These are phyloP conservation scores for Sylvietta virens DNA, from an alignment of 2,113 vertebrate genomes.

Conservation along the genomic window DNA sequence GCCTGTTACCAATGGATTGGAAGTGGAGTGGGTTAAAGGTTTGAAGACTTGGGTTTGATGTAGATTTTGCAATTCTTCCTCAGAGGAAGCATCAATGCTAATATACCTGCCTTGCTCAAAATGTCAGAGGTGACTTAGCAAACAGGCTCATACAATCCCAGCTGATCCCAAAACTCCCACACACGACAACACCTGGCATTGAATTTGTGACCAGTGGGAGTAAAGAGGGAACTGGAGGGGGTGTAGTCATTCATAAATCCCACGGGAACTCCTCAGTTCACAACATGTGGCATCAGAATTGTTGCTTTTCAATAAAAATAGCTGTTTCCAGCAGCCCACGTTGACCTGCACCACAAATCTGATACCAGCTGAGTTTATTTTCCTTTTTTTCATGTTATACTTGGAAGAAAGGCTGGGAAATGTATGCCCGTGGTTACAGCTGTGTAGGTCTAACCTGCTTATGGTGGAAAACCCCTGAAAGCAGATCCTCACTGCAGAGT, in stretches of 20 bases:
- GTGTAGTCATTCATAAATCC: neutral
- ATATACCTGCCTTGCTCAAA: neutral
- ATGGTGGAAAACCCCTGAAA: neutral
- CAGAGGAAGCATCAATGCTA: neutral
- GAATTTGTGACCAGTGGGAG: neutral
- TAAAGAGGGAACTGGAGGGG: neutral
- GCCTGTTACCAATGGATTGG: neutral
- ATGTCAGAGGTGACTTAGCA: neutral
- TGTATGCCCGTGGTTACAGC: neutral
- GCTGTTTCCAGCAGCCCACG: neutral
- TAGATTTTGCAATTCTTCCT: neutral
- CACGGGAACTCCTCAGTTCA: neutral
- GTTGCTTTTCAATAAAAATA: neutral
- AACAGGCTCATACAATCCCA: neutral
- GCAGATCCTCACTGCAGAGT: neutral
- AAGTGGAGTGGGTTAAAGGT: neutral
- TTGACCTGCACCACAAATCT: neutral
- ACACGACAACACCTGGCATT: accelerated
- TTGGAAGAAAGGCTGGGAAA: neutral
- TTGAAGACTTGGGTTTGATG: neutral
- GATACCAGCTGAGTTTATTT: neutral
- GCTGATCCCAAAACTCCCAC: neutral
- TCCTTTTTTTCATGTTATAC: neutral
- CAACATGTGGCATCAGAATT: neutral
- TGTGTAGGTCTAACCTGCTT: neutral